Evolutionary conservation across 37 sponge, comb jelly and placozoan genomes (phyloP).

Genomic region (Aplysina aerophoba): DNA sequence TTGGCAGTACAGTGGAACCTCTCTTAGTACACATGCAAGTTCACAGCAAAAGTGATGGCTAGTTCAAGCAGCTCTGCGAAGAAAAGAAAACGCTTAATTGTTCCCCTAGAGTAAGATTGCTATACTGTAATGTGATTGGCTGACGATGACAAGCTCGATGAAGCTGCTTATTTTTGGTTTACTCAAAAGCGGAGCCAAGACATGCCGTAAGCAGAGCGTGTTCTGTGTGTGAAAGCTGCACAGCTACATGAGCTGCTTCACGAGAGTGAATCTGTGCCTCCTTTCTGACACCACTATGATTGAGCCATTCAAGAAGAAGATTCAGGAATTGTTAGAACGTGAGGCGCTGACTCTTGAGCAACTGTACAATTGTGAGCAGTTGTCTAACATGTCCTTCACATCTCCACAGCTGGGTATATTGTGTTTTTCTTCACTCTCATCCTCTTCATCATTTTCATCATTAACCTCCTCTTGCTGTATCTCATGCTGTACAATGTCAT

Average conservation of each 20-base stretch:
- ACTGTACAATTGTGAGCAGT: constrained; percentile 52
- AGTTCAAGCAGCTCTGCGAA: no score
- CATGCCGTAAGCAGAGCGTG: constrained; percentile 21
- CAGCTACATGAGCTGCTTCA: constrained; percentile 30
- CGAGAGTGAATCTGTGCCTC: constrained; percentile 34
- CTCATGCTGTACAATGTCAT: constrained; percentile 34
- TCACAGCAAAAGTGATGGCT: no score
- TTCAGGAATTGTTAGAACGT: constrained; percentile 29
- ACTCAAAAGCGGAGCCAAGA: constrained; percentile 36
- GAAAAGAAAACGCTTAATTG: no score
- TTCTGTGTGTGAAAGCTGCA: constrained; percentile 40
- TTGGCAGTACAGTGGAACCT: no score
- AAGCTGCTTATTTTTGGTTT: constrained; percentile 49
- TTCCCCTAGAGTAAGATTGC: no score
- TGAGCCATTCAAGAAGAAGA: constrained; percentile 32
- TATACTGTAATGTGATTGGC: constrained; percentile 15
- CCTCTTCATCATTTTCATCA: constrained; percentile 27
- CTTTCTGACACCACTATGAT: neutral
- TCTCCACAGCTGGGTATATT: constrained; percentile 30
- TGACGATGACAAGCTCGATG: constrained; percentile 36
- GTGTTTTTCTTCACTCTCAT: constrained; percentile 19
- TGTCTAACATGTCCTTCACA: constrained; percentile 30
- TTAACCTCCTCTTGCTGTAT: constrained; percentile 15
- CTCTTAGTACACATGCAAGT: no score
- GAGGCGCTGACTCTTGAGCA: constrained; percentile 34